These are phyloP conservation scores for Onychostoma macrolepis DNA, from an alignment of 2,113 vertebrate genomes.

Conservation along the genomic window DNA sequence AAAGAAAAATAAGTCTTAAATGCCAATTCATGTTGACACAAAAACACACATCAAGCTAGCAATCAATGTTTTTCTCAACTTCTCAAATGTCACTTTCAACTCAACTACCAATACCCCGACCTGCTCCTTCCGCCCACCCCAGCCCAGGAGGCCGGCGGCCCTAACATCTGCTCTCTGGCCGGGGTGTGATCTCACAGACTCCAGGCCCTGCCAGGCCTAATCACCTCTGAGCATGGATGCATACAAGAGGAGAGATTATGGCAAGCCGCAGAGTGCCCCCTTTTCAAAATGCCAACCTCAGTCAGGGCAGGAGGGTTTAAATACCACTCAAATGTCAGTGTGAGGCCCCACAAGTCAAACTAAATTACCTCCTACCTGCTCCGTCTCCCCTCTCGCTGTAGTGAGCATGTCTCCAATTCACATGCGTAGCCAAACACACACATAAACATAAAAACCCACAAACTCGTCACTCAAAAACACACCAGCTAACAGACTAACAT, in stretches of 20 bases:
- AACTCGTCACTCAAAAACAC: background rate
- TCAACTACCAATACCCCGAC: background rate
- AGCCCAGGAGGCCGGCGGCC: background rate
- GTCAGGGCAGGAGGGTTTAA: constrained; percentile 72
- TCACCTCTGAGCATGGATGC: constrained; percentile 54
- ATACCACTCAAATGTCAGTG: constrained; percentile 79
- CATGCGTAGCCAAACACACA: constrained; percentile 29
- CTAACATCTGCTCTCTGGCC: constrained; percentile 45
- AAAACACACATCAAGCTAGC: background rate
- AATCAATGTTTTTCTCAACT: background rate
- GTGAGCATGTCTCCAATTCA: background rate
- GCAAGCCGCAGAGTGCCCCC: constrained; percentile 54
- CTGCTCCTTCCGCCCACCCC: background rate
- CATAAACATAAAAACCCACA: constrained; percentile 35
- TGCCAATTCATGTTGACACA: background rate
- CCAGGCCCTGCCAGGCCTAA: constrained; percentile 50
- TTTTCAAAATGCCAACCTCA: constrained; percentile 75
- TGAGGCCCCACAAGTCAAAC: constrained; percentile 76
- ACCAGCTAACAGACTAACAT: background rate
- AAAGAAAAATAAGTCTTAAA: background rate
- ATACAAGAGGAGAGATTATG: constrained; percentile 59
- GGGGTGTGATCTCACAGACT: constrained; percentile 51
- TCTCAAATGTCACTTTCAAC: background rate
- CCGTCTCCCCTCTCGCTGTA: constrained; percentile 55
- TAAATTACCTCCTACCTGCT: constrained; percentile 73